Conservation (phyloP, 2,888 invertebrate species). For the Oligia fasciuncula region DNA sequence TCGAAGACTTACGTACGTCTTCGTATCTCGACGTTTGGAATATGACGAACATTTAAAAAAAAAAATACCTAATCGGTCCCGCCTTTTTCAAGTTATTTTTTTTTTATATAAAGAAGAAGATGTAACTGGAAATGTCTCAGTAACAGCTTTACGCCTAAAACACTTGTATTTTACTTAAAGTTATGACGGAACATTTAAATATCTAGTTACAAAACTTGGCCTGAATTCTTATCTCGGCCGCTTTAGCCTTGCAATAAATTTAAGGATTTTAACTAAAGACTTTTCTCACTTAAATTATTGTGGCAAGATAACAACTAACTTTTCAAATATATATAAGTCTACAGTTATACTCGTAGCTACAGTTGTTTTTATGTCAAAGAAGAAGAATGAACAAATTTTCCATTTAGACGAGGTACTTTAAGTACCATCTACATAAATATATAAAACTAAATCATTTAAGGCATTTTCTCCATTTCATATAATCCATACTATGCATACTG, state of each 20-base stretch:
- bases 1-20: too few relatives aligned
- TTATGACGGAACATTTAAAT: conserved; percentile 31
- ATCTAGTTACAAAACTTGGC: conserved; percentile 38
- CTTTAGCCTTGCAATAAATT: conserved; percentile 42
- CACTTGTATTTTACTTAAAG: conserved; percentile 13
- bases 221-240: conserved; percentile 48
- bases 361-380: background rate
- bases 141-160: background rate
- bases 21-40: too few relatives aligned
- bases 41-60: too few relatives aligned
- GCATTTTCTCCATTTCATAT: too few relatives aligned
- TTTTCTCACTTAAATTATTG: conserved; percentile 30
- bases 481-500: too few relatives aligned
- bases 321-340: conserved; percentile 9
- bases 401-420: background rate
- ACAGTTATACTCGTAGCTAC: background rate
- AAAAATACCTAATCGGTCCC: too few relatives aligned
- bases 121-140: background rate
- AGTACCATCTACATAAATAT: too few relatives aligned
- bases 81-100: too few relatives aligned
- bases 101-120: background rate
- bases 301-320: conserved; percentile 26
- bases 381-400: background rate
- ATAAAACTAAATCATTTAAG: too few relatives aligned
- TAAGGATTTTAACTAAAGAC: conserved; percentile 21